Evolutionary conservation across 2,888 invertebrate genomes (phyloP).

Genomic region (Apeira syringaria): DNA sequence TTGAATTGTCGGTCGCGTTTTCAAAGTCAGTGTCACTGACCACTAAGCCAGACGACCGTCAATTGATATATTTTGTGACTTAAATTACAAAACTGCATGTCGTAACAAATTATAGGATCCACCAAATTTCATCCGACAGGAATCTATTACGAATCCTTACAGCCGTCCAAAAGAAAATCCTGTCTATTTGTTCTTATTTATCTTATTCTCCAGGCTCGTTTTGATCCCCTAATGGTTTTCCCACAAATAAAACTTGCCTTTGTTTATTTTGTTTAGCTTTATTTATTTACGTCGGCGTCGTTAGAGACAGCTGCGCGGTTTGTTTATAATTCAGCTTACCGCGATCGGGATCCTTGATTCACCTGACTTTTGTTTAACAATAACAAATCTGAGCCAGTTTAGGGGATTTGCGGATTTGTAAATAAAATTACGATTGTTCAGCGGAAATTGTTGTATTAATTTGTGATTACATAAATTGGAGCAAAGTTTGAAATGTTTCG

Average conservation of each 20-base stretch:
- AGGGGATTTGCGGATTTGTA: conserved; percentile 23
- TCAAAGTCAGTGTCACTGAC: no score
- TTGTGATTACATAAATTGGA: no score
- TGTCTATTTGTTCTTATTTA: conserved; percentile 54
- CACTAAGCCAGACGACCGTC: no score
- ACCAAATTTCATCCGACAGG: conserved; percentile 25
- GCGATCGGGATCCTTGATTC: conserved; percentile 54
- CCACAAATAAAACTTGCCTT: conserved; percentile 70
- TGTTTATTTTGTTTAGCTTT: conserved; percentile 66
- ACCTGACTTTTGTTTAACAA: conserved; percentile 46
- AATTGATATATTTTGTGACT: no score
- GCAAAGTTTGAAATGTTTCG: no score
- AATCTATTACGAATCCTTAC: conserved; percentile 34
- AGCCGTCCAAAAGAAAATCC: conserved; percentile 40
- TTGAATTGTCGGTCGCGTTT: no score
- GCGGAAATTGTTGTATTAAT: conserved; percentile 16
- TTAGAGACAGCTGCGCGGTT: conserved; percentile 63
- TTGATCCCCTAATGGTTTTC: conserved; percentile 69
- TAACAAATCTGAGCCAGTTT: conserved; percentile 37
- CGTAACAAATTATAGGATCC: conserved; percentile 25
- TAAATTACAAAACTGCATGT: no score
- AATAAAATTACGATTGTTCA: conserved; percentile 21
- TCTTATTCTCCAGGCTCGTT: conserved; percentile 54
- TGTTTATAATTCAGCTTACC: conserved; percentile 69
- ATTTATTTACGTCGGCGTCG: conserved; percentile 65